A percentile compares a stretch with the other conserved stretches of the same genome.
phyloP scores from a whole-genome alignment of 2,888 invertebrate genomes.

The Amphipoea oculea region DNA sequence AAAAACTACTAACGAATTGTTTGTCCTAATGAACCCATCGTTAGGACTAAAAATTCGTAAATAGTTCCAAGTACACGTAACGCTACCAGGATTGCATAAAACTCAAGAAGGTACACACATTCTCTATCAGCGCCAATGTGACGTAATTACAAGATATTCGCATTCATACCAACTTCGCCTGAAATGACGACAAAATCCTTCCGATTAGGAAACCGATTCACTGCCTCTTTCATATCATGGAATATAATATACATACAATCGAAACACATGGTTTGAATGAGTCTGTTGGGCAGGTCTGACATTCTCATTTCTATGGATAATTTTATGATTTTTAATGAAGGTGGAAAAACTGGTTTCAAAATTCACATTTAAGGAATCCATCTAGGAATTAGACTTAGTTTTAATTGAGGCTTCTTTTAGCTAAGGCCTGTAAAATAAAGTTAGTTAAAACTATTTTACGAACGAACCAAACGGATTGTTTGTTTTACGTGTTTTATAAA shows the following conservation, averaged over 20 bases:
- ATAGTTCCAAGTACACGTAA: too few species aligned
- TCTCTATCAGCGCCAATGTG: conserved; percentile 50
- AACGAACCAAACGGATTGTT: not conserved
- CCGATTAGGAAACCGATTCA: conserved; percentile 67
- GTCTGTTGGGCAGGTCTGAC: conserved; percentile 12
- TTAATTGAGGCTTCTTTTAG: not conserved
- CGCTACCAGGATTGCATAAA: conserved; percentile 34
- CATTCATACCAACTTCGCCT: conserved; percentile 64
- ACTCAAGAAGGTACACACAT: conserved; percentile 47
- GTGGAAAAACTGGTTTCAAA: not conserved
- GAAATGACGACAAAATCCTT: conserved; percentile 63
- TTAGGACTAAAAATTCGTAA: not conserved
- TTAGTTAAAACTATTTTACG: too few species aligned
- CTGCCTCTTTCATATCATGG: conserved; percentile 56
- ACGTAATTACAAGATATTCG: conserved; percentile 59
- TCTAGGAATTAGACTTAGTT: not conserved
- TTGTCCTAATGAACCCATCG: not conserved
- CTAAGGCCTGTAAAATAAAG: not conserved
- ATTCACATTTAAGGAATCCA: not conserved
- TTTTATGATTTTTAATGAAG: conserved; percentile 18
- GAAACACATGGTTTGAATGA: conserved; percentile 52
- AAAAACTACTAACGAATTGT: not conserved
- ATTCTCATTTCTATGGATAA: conserved; percentile 34
- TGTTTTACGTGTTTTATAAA: not conserved
- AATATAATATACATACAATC: conserved; percentile 29